These are phyloP conservation scores for Caprella mutica DNA, from an alignment of 2,888 invertebrate species.

Conservation along the genomic window DNA sequence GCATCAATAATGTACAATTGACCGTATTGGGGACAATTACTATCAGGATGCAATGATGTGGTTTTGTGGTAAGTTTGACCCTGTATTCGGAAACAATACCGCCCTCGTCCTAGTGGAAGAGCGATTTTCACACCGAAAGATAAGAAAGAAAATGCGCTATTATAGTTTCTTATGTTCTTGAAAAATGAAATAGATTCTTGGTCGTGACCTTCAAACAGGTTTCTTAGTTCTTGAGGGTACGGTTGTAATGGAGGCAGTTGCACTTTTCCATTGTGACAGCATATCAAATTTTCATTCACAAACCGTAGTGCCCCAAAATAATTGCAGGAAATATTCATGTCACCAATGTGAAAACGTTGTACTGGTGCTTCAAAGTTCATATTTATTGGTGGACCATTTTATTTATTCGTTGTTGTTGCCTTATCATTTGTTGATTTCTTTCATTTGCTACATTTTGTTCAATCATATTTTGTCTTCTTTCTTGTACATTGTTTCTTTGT, in stretches of 20 bases:
- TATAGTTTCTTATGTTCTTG: constrained; percentile 1
- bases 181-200: neutral
- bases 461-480: too few relatives aligned
- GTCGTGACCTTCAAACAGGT: constrained; percentile 1
- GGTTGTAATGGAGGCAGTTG: neutral
- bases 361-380: too few relatives aligned
- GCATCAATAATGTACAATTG: neutral
- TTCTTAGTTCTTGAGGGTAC: neutral
- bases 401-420: too few relatives aligned
- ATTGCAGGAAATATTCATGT: neutral
- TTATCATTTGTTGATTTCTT: too few relatives aligned
- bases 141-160: constrained; percentile 1
- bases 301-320: neutral
- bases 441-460: too few relatives aligned
- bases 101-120: constrained; percentile 1
- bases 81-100: constrained; percentile 3
- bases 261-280: constrained; percentile 14
- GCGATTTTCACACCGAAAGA: constrained; percentile 5
- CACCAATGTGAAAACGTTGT: neutral
- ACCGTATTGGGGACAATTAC: neutral
- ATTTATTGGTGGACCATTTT: too few relatives aligned
- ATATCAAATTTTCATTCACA: neutral
- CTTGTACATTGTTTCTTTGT: too few relatives aligned
- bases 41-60: neutral
- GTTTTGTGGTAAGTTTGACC: constrained; percentile 1